Conservation (phyloP, 2,113 vertebrate genomes). For the Acrocephalus arundinaceus region DNA sequence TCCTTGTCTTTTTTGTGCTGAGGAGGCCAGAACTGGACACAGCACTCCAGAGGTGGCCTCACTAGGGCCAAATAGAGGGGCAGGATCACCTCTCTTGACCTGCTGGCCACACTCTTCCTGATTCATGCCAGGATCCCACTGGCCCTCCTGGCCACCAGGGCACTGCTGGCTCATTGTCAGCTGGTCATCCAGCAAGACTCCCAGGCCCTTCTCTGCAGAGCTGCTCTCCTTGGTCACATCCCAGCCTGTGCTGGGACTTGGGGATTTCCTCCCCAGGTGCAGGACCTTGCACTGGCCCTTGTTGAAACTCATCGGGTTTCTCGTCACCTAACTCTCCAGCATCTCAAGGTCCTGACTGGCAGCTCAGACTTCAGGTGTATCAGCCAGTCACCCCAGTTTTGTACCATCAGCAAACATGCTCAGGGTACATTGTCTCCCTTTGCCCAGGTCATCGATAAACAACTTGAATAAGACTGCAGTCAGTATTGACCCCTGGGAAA, state of each 20-base stretch:
- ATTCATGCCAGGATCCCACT: background rate
- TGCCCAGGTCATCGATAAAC: background rate
- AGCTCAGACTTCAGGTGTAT: background rate
- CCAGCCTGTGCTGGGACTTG: background rate
- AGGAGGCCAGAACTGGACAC: background rate
- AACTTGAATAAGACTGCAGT: background rate
- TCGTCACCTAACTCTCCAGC: background rate
- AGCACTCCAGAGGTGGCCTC: background rate
- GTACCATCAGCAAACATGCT: rapidly evolving
- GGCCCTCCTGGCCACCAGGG: background rate
- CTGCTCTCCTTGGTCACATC: background rate
- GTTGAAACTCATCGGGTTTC: rapidly evolving
- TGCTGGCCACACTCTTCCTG: background rate
- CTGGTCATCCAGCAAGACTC: background rate
- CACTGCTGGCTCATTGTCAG: background rate
- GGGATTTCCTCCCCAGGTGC: background rate
- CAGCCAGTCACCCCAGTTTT: background rate
- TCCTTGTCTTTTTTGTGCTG: background rate
- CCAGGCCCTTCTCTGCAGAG: background rate
- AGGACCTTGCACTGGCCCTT: too few species aligned
- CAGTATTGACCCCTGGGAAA: background rate
- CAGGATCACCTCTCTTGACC: background rate
- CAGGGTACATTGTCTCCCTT: background rate
- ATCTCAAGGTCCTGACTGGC: background rate
- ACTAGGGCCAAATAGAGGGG: rapidly evolving